Conservation (phyloP, 2,113 vertebrate species). For the Atrichornis clamosus region DNA sequence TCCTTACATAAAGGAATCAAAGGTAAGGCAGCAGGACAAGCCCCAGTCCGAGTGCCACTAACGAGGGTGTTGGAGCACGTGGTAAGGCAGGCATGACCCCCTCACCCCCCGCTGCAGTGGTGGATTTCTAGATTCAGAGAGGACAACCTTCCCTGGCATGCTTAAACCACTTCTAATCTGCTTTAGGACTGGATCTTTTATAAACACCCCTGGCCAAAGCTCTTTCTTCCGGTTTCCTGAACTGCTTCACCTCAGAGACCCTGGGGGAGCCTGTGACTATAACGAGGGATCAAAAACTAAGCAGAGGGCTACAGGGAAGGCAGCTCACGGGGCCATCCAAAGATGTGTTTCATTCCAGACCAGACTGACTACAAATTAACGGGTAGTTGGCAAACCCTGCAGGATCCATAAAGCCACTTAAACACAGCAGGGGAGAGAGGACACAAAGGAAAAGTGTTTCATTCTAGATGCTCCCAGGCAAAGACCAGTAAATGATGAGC, state of each 20-base stretch:
- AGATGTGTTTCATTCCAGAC: not conserved
- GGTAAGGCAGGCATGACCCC: slow-evolving; percentile 32
- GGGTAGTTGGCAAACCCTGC: not conserved
- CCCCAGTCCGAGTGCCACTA: not conserved
- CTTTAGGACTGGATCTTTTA: slow-evolving; percentile 52
- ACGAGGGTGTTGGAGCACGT: not conserved
- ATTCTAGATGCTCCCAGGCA: not conserved
- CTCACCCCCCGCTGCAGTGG: not conserved
- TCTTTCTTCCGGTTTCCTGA: slow-evolving; percentile 54
- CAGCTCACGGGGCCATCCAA: not conserved
- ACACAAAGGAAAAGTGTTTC: not conserved
- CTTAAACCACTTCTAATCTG: slow-evolving; percentile 62
- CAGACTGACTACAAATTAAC: not conserved
- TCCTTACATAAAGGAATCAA: slow-evolving; percentile 51
- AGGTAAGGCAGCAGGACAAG: slow-evolving; percentile 26
- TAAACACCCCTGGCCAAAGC: slow-evolving; percentile 53
- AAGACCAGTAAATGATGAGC: not conserved
- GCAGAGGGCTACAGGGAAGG: not conserved
- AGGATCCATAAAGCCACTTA: not conserved
- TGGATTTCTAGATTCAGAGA: slow-evolving; percentile 55
- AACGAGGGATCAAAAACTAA: not conserved
- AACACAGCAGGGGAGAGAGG: not conserved
- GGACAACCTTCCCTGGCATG: slow-evolving; percentile 53
- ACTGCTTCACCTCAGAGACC: slow-evolving; percentile 57
- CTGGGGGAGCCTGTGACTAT: not conserved